These are phyloP conservation scores for Lepidocolaptes lacrymiger DNA, from an alignment of 2,797 vertebrate genomes.

Conservation along the genomic window DNA sequence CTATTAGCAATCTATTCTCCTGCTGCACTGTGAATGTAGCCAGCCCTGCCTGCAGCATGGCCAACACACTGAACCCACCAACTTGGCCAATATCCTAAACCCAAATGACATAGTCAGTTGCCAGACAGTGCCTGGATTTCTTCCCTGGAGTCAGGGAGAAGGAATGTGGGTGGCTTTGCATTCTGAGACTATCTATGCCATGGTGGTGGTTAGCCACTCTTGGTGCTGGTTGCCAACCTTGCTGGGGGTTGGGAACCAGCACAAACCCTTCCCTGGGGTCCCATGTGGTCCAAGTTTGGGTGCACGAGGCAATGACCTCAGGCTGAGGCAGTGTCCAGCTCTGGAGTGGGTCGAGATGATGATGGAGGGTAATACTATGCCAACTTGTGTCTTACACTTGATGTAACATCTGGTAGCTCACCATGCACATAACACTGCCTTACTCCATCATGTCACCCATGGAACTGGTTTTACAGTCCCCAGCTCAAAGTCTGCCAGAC, in stretches of 20 bases:
- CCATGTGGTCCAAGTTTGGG: not conserved
- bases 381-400: not conserved
- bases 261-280: fast-evolving
- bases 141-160: not conserved
- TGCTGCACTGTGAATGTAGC: not conserved
- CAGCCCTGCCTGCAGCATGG: not conserved
- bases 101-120: not conserved
- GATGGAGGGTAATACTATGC: not conserved
- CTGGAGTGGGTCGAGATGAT: not conserved
- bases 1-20: not conserved
- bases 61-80: not conserved
- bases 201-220: not conserved
- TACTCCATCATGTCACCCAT: fast-evolving
- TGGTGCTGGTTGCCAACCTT: not conserved
- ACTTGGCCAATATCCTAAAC: slow-evolving; percentile 13
- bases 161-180: not conserved
- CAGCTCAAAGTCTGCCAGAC: not conserved
- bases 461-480: not conserved
- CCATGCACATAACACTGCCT: fast-evolving
- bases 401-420: not conserved
- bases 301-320: fast-evolving
- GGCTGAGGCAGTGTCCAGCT: not conserved
- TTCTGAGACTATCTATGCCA: not conserved
- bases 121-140: slow-evolving; percentile 12
- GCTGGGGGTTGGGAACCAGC: not conserved